Evolutionary conservation across 92 coral and sea anemone genomes (phyloP), one percentile per base, ranked within the genome.

Genomic region (Palythoa grandis): DNA sequence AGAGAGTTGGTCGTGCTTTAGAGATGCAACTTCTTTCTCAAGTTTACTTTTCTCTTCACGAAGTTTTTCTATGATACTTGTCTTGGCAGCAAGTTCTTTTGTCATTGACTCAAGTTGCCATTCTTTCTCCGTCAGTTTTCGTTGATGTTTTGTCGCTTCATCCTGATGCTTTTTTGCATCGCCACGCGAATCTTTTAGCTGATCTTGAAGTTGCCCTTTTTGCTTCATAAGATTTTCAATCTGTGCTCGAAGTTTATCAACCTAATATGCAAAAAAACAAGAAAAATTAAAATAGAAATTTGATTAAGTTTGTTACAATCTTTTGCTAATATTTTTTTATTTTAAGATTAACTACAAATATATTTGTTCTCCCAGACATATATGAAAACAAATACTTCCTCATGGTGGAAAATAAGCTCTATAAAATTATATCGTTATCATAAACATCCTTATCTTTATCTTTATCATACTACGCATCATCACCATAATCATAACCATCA

Each of bases 221-320:
- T 96, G 99, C 47, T 92, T 93, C 83, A 91, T 91, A 54, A 96
- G 93, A 38, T 96, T 96, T 78, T 96, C 99, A 17, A 96, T 93
- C 87, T 96, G 95, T 56, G 94, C 86, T 54, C 94, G 95, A 65
- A 95, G 93, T 82, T 94, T 88, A 86, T 96, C 99, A 58, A 96
- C 98, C 99, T 96, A 89, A 56, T 67, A 38, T 72, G 54, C 50
- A 40, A 53, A 83, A 56, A 23, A 57, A 54, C 72, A 65, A 25
- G 70, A 70, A 35, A 73, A 63, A 19, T 89, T 79, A 37, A 11
- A 29, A 54, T 78, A 29, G 10, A 43, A 39, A 40, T 20, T 63
- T 23, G 7, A n/a, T 23, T 17, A 63, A 17, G 4, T 17, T 0
- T 63, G 11, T 17, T 10, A 63, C 2, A 17, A 63, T 63, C 29